Conservation (phyloP, 2,113 vertebrate genomes). For the Tursiops truncatus region DNA sequence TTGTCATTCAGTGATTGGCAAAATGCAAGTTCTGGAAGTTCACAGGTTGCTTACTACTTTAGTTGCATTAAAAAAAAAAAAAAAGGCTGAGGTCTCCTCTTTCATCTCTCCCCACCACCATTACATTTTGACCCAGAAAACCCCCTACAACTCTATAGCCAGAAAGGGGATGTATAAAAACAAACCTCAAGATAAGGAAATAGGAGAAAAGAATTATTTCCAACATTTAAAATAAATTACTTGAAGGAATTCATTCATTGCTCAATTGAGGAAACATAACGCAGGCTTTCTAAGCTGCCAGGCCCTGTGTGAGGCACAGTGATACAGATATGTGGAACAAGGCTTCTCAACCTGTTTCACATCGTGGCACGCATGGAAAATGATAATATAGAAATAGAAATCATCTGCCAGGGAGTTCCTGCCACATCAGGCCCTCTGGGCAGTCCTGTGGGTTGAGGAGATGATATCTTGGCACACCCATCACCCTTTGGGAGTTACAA, state of each 20-base stretch:
- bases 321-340: background rate
- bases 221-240: slow-evolving; percentile 24
- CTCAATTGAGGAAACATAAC: background rate
- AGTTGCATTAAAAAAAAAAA: background rate
- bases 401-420: background rate
- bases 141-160: background rate
- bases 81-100: background rate
- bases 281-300: background rate
- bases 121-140: slow-evolving; percentile 49
- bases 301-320: background rate
- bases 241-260: background rate
- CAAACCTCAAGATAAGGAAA: background rate
- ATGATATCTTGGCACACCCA: background rate
- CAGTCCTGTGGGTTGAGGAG: background rate
- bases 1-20: slow-evolving; percentile 29
- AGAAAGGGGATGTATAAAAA: slow-evolving; percentile 8
- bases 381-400: background rate
- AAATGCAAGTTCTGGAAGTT: slow-evolving; percentile 20
- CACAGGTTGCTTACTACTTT: background rate
- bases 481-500: background rate
- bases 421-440: background rate
- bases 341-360: background rate
- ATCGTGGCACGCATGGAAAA: background rate
- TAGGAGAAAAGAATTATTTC: slow-evolving; percentile 9
- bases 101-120: background rate